Percentiles rank a stretch among this genome's conserved stretches.
phyloP scores from a whole-genome alignment of 2,113 vertebrate genomes.

The Tupaia chinensis region DNA sequence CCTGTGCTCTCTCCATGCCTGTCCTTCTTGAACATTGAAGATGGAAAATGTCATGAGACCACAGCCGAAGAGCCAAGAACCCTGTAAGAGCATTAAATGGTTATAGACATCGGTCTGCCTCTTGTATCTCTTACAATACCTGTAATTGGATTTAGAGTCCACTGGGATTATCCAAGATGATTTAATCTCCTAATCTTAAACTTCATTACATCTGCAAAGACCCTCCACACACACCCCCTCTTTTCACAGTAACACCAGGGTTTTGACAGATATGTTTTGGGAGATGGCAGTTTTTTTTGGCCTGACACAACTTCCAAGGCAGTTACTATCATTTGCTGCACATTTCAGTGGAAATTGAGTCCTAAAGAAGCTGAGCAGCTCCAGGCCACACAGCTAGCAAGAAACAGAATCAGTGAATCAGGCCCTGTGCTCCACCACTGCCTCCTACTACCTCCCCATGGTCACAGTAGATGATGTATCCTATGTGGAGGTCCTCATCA shows the following conservation, averaged over 20 bases:
- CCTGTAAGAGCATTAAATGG: too few species aligned
- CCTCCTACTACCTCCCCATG: fast-evolving
- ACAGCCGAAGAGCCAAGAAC: too few species aligned
- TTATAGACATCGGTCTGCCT: too few species aligned
- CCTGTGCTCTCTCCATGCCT: not conserved
- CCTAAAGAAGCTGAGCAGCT: not conserved
- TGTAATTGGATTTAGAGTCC: fast-evolving
- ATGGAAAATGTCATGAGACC: too few species aligned
- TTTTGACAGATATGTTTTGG: fast-evolving
- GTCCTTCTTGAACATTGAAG: too few species aligned
- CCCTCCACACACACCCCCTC: too few species aligned
- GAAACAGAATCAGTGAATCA: not conserved
- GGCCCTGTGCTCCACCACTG: fast-evolving
- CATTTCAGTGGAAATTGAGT: not conserved
- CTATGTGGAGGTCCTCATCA: fast-evolving
- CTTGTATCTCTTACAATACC: not conserved
- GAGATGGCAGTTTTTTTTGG: not conserved
- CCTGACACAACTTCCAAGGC: fast-evolving
- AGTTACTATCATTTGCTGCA: too few species aligned
- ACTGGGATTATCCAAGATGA: not conserved
- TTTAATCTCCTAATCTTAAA: not conserved
- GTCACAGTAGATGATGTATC: fast-evolving
- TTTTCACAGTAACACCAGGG: fast-evolving
- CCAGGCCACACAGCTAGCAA: not conserved
- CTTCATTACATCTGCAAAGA: fast-evolving